These are phyloP conservation scores for Scolopax mira DNA, from an alignment of 2,113 vertebrate genomes.

Conservation along the genomic window DNA sequence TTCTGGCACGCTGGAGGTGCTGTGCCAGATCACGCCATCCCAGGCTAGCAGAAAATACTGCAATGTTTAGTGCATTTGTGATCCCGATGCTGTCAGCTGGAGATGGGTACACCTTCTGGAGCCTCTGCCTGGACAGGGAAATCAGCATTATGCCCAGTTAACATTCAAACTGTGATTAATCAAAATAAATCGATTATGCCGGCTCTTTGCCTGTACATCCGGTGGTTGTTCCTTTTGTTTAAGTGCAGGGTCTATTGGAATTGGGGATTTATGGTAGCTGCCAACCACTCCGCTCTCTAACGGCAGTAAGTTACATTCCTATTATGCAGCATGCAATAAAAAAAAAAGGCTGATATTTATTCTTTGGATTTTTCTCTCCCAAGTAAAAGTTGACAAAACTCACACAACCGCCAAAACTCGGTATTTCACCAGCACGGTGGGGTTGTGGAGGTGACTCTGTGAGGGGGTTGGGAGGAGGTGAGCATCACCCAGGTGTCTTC, in stretches of 20 bases:
- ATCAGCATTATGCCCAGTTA: background rate
- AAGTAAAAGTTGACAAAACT: background rate
- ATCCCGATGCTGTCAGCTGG: background rate
- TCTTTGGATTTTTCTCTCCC: background rate
- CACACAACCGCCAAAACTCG: background rate
- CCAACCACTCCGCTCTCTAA: background rate
- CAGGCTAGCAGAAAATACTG: background rate
- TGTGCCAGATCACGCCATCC: background rate
- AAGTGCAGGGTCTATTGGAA: slow-evolving; percentile 13
- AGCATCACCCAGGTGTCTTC: background rate
- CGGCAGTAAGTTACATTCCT: background rate
- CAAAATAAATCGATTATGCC: background rate
- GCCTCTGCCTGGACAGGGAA: background rate
- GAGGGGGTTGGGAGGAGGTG: background rate
- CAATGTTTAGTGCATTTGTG: background rate
- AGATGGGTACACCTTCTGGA: background rate
- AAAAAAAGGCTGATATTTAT: slow-evolving; percentile 25
- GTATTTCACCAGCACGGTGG: background rate
- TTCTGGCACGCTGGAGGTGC: background rate
- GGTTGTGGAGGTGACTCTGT: background rate
- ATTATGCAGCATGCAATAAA: slow-evolving; percentile 29
- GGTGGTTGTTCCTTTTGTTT: background rate
- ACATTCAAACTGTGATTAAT: slow-evolving; percentile 31
- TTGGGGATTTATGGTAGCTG: slow-evolving; percentile 26
- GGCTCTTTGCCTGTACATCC: background rate